These are phyloP conservation scores for Chaetodon trifascialis DNA, from an alignment of 2,113 vertebrate species.

Conservation along the genomic window DNA sequence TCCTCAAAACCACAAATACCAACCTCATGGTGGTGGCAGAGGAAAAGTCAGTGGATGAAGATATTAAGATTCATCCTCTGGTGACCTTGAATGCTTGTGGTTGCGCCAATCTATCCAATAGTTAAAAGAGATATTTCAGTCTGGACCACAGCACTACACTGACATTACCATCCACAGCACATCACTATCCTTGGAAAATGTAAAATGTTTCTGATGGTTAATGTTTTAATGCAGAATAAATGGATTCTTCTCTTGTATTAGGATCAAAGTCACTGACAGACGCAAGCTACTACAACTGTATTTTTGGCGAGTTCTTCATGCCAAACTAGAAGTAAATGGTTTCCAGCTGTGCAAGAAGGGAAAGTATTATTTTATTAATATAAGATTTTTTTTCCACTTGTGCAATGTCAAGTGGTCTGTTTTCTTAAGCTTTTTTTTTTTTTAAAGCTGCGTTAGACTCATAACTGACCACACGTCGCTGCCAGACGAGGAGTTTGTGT, in stretches of 20 bases:
- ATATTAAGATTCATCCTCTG: not conserved
- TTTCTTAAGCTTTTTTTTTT: not conserved
- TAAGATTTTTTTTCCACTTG: not conserved
- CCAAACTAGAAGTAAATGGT: not conserved
- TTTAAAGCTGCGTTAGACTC: not conserved
- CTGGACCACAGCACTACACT: not conserved
- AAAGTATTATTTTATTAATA: conserved; percentile 15
- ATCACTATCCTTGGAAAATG: not conserved
- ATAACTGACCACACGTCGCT: conserved; percentile 21
- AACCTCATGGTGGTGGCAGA: too few relatives aligned
- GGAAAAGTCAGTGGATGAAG: not conserved
- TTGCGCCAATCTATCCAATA: not conserved
- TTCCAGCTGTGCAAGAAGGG: not conserved
- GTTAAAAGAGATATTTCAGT: not conserved
- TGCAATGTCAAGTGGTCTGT: conserved; percentile 32
- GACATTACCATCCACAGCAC: not conserved
- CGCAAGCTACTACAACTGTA: too few relatives aligned
- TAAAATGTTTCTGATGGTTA: not conserved
- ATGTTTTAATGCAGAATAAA: not conserved
- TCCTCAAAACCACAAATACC: too few relatives aligned
- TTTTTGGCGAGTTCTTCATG: not conserved
- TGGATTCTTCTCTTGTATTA: not conserved
- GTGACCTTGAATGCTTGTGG: not conserved
- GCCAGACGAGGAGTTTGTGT: conserved; percentile 35
- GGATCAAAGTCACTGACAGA: not conserved